phyloP scores from a whole-genome alignment of 2,797 vertebrate species.

The Sebastes iracundus region DNA sequence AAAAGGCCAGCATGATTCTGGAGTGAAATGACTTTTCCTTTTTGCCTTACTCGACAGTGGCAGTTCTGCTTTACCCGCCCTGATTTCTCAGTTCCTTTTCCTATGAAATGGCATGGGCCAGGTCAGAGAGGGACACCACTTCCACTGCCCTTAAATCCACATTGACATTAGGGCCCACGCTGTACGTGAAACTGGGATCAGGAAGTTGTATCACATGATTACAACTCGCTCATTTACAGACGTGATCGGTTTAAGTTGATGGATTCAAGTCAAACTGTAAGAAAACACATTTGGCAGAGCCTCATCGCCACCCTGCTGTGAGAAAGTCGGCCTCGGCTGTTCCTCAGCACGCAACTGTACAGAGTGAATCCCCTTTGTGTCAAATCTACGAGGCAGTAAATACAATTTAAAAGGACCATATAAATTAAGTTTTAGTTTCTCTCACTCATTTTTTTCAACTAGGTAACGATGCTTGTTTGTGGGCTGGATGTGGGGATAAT shows the following conservation, averaged over 20 bases:
- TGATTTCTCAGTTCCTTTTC: conserved; percentile 60
- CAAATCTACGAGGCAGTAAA: neutral
- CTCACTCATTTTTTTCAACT: neutral
- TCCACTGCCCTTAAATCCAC: neutral
- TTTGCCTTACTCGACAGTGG: conserved; percentile 23
- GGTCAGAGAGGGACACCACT: conserved; percentile 27
- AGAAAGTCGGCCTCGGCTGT: neutral
- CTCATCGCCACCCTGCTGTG: neutral
- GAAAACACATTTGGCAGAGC: conserved; percentile 3
- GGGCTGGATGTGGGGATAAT: neutral
- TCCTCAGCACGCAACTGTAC: conserved; percentile 9
- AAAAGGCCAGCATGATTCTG: neutral
- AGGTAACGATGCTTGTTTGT: neutral
- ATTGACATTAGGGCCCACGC: neutral
- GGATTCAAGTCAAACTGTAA: neutral
- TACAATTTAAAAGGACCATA: neutral
- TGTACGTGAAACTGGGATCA: neutral
- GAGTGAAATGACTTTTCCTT: conserved; percentile 17
- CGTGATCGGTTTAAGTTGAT: neutral
- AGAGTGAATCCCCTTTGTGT: neutral
- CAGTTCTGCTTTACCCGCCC: conserved; percentile 62
- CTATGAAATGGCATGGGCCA: conserved; percentile 22
- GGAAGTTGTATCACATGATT: neutral
- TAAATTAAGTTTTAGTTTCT: neutral
- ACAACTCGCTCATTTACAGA: neutral